Conservation (phyloP, 2,888 invertebrate species). For the Neoitamus cyanurus region DNA sequence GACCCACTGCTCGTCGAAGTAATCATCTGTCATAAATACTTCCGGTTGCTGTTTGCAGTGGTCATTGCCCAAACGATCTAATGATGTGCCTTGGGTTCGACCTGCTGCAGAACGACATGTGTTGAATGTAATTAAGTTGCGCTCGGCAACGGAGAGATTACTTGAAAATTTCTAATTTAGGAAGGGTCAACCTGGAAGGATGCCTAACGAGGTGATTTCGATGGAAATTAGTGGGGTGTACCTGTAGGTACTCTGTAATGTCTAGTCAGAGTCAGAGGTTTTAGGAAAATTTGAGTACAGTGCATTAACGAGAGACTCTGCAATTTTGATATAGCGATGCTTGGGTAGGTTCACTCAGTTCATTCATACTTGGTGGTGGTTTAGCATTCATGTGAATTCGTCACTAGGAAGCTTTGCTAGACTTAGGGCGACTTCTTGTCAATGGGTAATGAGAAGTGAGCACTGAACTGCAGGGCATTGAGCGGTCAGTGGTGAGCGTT, state of each 20-base stretch:
- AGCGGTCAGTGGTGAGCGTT: too few species aligned
- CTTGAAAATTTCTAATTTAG: neutral
- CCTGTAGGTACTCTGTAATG: neutral
- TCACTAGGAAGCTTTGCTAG: too few species aligned
- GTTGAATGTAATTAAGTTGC: slow-evolving; percentile 35
- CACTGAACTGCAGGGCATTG: too few species aligned
- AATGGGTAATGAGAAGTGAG: too few species aligned
- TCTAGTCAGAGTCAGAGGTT: neutral
- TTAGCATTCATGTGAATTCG: too few species aligned
- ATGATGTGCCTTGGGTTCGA: neutral
- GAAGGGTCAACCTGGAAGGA: neutral
- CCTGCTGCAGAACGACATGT: slow-evolving; percentile 24
- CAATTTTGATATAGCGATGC: too few species aligned
- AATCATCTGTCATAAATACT: slow-evolving; percentile 53
- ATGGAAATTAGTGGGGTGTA: neutral
- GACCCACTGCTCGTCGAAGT: slow-evolving; percentile 11
- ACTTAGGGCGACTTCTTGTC: too few species aligned
- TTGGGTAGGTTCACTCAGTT: too few species aligned
- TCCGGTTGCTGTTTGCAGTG: slow-evolving; percentile 51
- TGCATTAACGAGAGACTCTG: too few species aligned
- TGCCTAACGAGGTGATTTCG: neutral
- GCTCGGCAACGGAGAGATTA: neutral
- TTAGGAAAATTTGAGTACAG: neutral
- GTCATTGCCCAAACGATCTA: slow-evolving; percentile 45
- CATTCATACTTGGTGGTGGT: too few species aligned